Conservation (phyloP, 1,140 invertebrate species). For the Arion vulgaris region DNA sequence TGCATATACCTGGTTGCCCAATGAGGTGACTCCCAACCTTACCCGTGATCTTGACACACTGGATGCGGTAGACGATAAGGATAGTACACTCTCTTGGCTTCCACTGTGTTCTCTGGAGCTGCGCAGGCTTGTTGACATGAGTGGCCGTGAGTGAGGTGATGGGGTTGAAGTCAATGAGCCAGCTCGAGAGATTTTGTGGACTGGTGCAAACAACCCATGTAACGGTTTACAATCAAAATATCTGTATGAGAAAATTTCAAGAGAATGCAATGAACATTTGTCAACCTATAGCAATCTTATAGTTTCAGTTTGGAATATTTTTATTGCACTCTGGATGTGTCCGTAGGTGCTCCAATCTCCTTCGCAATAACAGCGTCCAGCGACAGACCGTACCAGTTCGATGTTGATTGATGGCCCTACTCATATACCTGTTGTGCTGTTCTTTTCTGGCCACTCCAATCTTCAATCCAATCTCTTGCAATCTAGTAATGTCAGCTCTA, state of each 20-base stretch:
- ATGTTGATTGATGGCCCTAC: too few species aligned
- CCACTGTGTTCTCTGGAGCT: conserved; percentile 75
- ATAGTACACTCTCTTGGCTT: conserved; percentile 86
- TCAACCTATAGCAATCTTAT: too few species aligned
- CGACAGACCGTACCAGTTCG: too few species aligned
- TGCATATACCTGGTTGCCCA: conserved; percentile 74
- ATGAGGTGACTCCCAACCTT: conserved; percentile 82
- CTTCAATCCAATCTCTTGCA: too few species aligned
- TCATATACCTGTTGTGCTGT: too few species aligned
- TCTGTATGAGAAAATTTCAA: conserved; percentile 74
- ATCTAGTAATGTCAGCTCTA: too few species aligned
- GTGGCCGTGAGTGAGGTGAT: conserved; percentile 53
- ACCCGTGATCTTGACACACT: conserved; percentile 81
- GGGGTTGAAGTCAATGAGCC: conserved; percentile 47
- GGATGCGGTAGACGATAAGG: conserved; percentile 83
- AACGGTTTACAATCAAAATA: conserved; percentile 94
- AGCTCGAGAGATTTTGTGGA: conserved; percentile 74
- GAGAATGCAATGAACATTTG: background rate
- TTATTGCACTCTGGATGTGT: too few species aligned
- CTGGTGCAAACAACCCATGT: conserved; percentile 93
- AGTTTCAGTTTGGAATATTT: too few species aligned
- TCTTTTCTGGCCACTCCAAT: too few species aligned
- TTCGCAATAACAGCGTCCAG: too few species aligned
- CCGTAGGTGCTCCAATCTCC: too few species aligned
- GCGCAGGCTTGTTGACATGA: conserved; percentile 72